Base-by-base conservation (phyloP, 2,113 vertebrate species). In the Bubalus kerabau region DNA sequence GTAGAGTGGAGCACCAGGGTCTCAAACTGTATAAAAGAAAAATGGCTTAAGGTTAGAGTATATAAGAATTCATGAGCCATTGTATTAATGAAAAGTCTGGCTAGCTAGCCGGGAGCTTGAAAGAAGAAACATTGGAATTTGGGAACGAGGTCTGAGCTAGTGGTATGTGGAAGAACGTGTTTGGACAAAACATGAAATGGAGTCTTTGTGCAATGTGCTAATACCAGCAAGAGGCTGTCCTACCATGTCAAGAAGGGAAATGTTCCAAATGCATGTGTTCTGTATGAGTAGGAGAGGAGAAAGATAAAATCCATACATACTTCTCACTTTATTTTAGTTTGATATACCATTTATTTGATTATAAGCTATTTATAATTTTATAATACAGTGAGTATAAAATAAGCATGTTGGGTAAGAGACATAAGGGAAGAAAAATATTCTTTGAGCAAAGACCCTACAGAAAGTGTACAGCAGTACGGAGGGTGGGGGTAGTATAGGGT, bases 311-410 rank as follows among this genome's bases (percentile, higher is more conserved):
- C 48, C 26, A 92, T 81, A 94, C 32, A 94, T 32, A 83, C 2
- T 74, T 28, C 93, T 59, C 46, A 87, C 91, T 95, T 60, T 92
- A 78, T 87, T 96, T 97, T 90, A 78, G 28, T 88, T 86, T 71
- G 59, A 91, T 88, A 60, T 80, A 48, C 26, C 78, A 90, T 95
- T 84, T 97, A 74, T 87, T 97, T 78, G 76, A 97, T 98, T 95
- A 88, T 81, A 92, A 87, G 62, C 54, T 89, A 86, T 90, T 97
- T 97, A 94, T 97, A 97, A 91, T 97, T 36, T 81, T 91, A 46
- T 67, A 87, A 94, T 90, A 56, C 36, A 89, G 30, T 82, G 59
- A 96, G 56, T 64, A 87, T 52, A 95, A 91, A 94, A 93, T 94
- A 92, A 94, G 43, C 71, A 84, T 81, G n/a, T 26, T 87, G 87